A percentile compares a stretch with the other conserved stretches of the same genome.
These are phyloP conservation scores for Octodonta nipae DNA, from an alignment of 2,888 invertebrate species.

Conservation along the genomic window DNA sequence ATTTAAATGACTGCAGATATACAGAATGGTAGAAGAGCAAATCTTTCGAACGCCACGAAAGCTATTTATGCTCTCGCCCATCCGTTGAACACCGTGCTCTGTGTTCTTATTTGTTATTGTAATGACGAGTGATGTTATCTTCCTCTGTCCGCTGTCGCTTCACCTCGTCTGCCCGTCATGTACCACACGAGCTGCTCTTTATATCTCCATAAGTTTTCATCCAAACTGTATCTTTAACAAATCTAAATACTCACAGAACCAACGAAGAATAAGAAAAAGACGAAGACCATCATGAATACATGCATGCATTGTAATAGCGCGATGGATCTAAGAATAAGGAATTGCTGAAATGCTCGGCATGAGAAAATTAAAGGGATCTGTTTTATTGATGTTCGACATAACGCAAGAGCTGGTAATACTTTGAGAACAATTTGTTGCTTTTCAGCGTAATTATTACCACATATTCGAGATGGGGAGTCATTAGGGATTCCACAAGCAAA, in stretches of 20 bases:
- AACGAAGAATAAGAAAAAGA: too few relatives aligned
- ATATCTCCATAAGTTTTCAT: conserved; percentile 24
- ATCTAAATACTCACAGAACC: conserved; percentile 15
- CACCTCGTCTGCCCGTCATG: conserved; percentile 30
- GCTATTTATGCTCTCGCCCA: conserved; percentile 29
- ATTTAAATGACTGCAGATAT: conserved; percentile 8
- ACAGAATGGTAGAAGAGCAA: too few relatives aligned
- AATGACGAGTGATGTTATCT: conserved; percentile 35
- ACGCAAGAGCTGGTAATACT: too few relatives aligned
- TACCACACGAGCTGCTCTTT: conserved; percentile 24
- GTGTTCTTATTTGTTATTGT: conserved; percentile 38
- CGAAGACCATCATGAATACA: conserved; percentile 11
- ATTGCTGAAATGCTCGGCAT: too few relatives aligned
- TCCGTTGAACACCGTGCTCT: conserved; percentile 28
- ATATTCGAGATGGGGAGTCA: too few relatives aligned
- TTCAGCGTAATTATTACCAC: too few relatives aligned
- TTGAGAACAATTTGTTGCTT: too few relatives aligned
- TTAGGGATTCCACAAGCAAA: too few relatives aligned
- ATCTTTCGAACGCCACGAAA: not conserved
- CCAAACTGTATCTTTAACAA: conserved; percentile 11
- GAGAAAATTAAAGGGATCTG: too few relatives aligned
- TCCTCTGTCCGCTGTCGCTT: conserved; percentile 31
- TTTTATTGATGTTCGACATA: too few relatives aligned
- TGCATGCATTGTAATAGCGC: too few relatives aligned
- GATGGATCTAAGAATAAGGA: too few relatives aligned